A percentile compares a stretch with the other conserved stretches of the same genome.
Evolutionary conservation across 1,140 invertebrate genomes (phyloP).

Genomic region (Phymastichus coffea): DNA sequence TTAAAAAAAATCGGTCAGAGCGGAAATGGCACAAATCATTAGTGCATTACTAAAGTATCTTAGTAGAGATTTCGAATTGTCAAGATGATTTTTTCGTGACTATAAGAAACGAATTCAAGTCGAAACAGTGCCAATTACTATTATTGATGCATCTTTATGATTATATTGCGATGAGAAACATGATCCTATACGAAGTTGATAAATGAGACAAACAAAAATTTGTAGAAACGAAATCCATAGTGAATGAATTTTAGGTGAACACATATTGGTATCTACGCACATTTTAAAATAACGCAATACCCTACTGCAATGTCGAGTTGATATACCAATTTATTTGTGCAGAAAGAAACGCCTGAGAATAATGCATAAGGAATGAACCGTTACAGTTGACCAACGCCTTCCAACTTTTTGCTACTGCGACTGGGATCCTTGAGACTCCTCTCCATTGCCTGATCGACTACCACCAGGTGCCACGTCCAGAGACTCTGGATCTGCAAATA

Average conservation of each 20-base stretch:
- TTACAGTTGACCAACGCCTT: constrained; percentile 18
- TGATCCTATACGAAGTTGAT: no score
- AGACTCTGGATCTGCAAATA: constrained; percentile 38
- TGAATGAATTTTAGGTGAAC: no score
- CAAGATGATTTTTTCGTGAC: no score
- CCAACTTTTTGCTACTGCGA: constrained; percentile 22
- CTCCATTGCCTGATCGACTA: constrained; percentile 36
- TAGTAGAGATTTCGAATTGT: no score
- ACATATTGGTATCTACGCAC: not conserved
- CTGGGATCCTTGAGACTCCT: constrained; percentile 33
- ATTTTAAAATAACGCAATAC: not conserved
- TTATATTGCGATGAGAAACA: no score
- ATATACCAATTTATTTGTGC: constrained; percentile 15
- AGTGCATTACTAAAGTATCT: not conserved
- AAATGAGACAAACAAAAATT: no score
- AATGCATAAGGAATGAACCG: constrained; percentile 21
- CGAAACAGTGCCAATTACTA: no score
- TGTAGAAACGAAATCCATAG: no score
- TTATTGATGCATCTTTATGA: no score
- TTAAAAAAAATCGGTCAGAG: not conserved
- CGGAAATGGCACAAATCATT: not conserved
- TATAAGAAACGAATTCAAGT: no score
- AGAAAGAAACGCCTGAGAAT: constrained; percentile 19
- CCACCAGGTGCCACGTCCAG: constrained; percentile 38
- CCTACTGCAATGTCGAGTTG: not conserved